phyloP scores from a whole-genome alignment of 2,888 invertebrate genomes.

The Netelia virgata region DNA sequence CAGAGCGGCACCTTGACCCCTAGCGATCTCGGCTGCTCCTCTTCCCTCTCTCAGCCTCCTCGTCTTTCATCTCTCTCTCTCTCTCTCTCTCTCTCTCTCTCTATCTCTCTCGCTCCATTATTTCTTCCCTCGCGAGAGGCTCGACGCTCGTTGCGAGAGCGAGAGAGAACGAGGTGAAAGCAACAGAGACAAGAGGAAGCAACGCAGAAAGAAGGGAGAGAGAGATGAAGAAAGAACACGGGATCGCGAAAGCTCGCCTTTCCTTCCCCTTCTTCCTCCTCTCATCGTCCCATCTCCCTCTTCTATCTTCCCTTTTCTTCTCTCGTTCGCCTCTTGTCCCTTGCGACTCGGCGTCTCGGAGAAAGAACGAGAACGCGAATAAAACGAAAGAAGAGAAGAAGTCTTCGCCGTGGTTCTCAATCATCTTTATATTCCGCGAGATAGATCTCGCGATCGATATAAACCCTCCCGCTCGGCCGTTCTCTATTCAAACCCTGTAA shows the following conservation, averaged over 20 bases:
- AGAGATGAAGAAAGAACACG: constrained; percentile 57
- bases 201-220: constrained; percentile 49
- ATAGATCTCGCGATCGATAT: constrained; percentile 31
- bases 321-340: constrained; percentile 34
- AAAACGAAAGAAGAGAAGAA: constrained; percentile 3
- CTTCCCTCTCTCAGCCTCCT: constrained; percentile 45
- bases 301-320: constrained; percentile 46
- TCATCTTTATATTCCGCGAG: constrained; percentile 25
- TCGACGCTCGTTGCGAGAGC: constrained; percentile 28
- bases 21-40: constrained; percentile 65
- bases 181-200: constrained; percentile 38
- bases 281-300: constrained; percentile 56
- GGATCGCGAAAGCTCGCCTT: constrained; percentile 69
- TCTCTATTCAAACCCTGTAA: not conserved
- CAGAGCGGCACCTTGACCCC: constrained; percentile 78
- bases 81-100: constrained; percentile 40
- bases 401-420: constrained; percentile 65
- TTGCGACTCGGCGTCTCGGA: constrained; percentile 31
- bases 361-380: constrained; percentile 27
- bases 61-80: constrained; percentile 44
- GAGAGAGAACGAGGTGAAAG: constrained; percentile 61
- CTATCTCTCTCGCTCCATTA: constrained; percentile 29
- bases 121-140: constrained; percentile 44
- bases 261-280: constrained; percentile 62
- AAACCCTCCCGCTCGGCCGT: not conserved